phyloP scores from a whole-genome alignment of 2,888 invertebrate species.

The Cosmorhoe ocellata region DNA sequence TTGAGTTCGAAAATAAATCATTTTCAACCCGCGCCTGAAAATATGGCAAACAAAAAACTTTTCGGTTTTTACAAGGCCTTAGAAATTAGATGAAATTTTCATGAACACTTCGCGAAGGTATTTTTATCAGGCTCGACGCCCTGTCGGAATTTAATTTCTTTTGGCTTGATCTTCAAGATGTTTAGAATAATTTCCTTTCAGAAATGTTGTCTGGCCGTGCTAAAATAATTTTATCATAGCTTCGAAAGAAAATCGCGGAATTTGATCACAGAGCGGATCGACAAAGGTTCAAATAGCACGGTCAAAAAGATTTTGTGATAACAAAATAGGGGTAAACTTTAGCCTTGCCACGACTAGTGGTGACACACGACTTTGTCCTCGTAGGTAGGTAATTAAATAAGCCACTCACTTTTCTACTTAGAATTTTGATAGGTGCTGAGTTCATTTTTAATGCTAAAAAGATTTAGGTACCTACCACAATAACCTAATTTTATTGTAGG shows the following conservation, averaged over 20 bases:
- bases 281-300: too few relatives aligned
- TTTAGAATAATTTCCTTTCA: slow-evolving; percentile 48
- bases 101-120: slow-evolving; percentile 35
- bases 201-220: slow-evolving; percentile 33
- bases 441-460: too few relatives aligned
- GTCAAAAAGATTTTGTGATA: background rate
- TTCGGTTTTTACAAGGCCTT: slow-evolving; percentile 31
- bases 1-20: too few relatives aligned
- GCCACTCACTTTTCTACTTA: too few relatives aligned
- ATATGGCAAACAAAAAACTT: background rate
- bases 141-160: slow-evolving; percentile 53
- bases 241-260: slow-evolving; percentile 6
- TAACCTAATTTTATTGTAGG: too few relatives aligned
- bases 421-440: too few relatives aligned
- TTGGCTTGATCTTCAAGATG: slow-evolving; percentile 45
- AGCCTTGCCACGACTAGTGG: too few relatives aligned
- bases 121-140: slow-evolving; percentile 40
- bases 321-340: too few relatives aligned
- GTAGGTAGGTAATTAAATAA: too few relatives aligned
- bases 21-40: background rate
- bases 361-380: too few relatives aligned
- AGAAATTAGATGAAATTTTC: slow-evolving; percentile 45
- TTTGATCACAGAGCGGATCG: slow-evolving; percentile 3
- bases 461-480: too few relatives aligned
- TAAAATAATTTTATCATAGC: slow-evolving; percentile 29